A percentile compares a stretch with the other conserved stretches of the same genome.
Evolutionary conservation across 2,113 vertebrate genomes (phyloP).

Genomic region (Coregonus clupeaformis): DNA sequence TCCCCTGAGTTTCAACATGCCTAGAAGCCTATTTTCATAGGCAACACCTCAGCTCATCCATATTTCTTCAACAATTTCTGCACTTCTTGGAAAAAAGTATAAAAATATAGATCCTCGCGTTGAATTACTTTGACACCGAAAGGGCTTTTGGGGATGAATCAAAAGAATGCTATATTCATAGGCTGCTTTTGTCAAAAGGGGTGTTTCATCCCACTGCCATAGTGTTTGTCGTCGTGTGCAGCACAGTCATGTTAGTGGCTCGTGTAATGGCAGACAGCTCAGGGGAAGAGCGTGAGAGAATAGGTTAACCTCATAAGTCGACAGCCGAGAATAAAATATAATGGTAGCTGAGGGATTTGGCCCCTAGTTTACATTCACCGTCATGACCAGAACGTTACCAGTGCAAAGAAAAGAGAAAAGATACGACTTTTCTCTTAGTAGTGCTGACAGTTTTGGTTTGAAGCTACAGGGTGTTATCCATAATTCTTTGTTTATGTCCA

Average conservation of each 20-base stretch:
- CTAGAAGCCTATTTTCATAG: not conserved
- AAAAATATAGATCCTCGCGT: not conserved
- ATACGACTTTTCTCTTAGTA: no score
- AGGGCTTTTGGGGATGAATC: not conserved
- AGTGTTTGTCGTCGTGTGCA: not conserved
- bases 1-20: not conserved
- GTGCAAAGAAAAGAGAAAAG: not conserved
- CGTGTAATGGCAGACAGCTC: conserved; percentile 38
- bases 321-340: not conserved
- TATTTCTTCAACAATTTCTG: not conserved
- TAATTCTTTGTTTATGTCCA: not conserved
- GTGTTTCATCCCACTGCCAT: not conserved
- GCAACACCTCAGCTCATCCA: not conserved
- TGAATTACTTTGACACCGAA: not conserved
- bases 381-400: not conserved
- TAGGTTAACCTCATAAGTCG: conserved; percentile 10
- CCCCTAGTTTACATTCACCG: not conserved
- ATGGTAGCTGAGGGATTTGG: not conserved
- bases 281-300: conserved; percentile 11
- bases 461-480: not conserved
- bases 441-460: no score
- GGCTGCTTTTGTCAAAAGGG: not conserved
- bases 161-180: not conserved
- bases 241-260: conserved; percentile 32
- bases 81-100: not conserved